These are phyloP conservation scores for Eilema griseolum DNA, from an alignment of 2,888 invertebrate genomes.

Conservation along the genomic window DNA sequence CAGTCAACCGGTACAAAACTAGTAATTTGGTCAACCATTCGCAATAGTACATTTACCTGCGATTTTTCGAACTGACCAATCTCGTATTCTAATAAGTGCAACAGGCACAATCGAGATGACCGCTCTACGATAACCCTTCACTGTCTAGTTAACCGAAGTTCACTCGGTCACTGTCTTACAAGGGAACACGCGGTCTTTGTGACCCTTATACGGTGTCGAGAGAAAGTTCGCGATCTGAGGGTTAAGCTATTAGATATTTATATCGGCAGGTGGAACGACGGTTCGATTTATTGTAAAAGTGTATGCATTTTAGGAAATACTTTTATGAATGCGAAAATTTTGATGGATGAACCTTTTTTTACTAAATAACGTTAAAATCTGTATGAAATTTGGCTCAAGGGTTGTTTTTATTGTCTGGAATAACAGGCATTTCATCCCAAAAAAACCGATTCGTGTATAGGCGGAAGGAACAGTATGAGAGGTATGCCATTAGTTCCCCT, in stretches of 20 bases:
- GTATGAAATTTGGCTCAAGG: no score
- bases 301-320: not conserved
- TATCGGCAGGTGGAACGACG: slow-evolving; percentile 5
- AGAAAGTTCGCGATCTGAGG: slow-evolving; percentile 68
- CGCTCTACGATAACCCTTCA: slow-evolving; percentile 67
- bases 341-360: no score
- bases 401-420: no score
- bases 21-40: not conserved
- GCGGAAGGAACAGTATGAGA: no score
- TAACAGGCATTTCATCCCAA: no score
- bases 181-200: slow-evolving; percentile 66
- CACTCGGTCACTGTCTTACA: slow-evolving; percentile 73
- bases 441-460: no score
- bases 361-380: no score
- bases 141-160: slow-evolving; percentile 68
- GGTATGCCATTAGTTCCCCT: no score
- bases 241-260: slow-evolving; percentile 55
- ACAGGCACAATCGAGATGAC: slow-evolving; percentile 61
- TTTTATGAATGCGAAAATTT: no score
- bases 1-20: not conserved
- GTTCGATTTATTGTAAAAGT: slow-evolving; percentile 7
- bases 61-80: slow-evolving; percentile 23
- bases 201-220: slow-evolving; percentile 68
- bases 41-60: slow-evolving; percentile 7
- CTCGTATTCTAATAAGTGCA: slow-evolving; percentile 42